Base-by-base conservation (phyloP, 2,113 vertebrate genomes). In the Lanius collurio region DNA sequence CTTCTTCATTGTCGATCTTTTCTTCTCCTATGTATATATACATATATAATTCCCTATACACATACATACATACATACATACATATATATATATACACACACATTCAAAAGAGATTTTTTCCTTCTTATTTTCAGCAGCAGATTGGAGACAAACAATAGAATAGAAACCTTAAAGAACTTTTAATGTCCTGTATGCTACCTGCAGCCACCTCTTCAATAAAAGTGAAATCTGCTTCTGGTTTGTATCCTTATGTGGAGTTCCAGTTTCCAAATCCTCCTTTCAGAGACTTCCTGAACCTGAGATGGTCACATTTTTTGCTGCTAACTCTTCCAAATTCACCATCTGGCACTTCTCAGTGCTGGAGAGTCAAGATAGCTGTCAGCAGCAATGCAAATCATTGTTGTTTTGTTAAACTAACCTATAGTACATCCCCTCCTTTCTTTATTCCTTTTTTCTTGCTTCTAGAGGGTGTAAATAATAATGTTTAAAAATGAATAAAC, bases 281-380 rank as follows among this genome's bases (percentile, higher is more conserved):
- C 94, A 97, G 95, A 98, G 93, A 85, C 94, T 98, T 84, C 46
- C 77, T 87, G 94, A 97, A 97, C 93, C 83, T 92, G 87, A 88
- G 94, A 97, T 94, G 93, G 92, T 96, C 52, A n/a, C 64, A 73
- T 97, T 97, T 98, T 96, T 97, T 97, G 60, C 95, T 97, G 82
- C 95, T 97, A 96, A 94, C 92, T 64, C 82, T 96, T 98, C 97
- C 97, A 98, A 95, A 91, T 98, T 98, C 70, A 22, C 97, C 97
- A 98, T 98, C 97, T 98, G 98, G 97, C 97, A 97, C 96, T 97
- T 97, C 96, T 98, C 97, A 98, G 80, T 63, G 39, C 73, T 96
- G 96, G 94, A 97, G 94, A 97, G 87, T 96, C 75, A 97, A 97
- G 97, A 97, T 68, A 97, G 97, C 95, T 98, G 97, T 97, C 97